Percentiles rank a stretch among this genome's conserved stretches.
These are phyloP conservation scores for Albula glossodonta DNA, from an alignment of 2,113 vertebrate species.

Conservation along the genomic window DNA sequence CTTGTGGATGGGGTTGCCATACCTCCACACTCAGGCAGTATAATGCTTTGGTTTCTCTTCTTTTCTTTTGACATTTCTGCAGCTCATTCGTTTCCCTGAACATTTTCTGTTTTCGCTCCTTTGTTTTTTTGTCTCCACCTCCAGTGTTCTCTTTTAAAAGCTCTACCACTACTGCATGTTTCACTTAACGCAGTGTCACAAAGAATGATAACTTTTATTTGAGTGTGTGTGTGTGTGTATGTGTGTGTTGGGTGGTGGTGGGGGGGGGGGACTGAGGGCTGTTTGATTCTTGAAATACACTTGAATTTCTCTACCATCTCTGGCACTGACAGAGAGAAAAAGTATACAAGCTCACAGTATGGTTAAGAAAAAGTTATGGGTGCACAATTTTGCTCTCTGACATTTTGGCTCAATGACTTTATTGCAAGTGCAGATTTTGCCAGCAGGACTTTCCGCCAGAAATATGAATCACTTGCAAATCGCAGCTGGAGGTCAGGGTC, in stretches of 20 bases:
- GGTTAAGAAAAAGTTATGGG: neutral
- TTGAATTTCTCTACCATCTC: neutral
- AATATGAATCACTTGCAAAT: conserved; percentile 14
- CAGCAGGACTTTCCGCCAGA: conserved; percentile 9
- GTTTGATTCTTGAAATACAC: neutral
- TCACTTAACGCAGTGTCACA: neutral
- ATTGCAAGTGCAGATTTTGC: neutral
- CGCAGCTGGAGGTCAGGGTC: conserved; percentile 18
- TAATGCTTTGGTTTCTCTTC: neutral
- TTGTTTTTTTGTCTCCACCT: neutral
- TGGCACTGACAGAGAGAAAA: neutral
- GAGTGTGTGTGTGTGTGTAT: too few relatives aligned
- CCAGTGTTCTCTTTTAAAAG: neutral
- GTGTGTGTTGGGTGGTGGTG: neutral
- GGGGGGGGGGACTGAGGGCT: neutral
- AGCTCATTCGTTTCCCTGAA: neutral
- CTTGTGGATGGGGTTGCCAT: neutral
- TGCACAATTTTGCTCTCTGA: neutral
- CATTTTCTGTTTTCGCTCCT: neutral
- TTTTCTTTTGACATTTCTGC: neutral
- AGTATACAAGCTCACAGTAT: neutral
- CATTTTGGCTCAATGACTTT: conserved; percentile 9
- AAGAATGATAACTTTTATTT: neutral
- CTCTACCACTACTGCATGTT: neutral
- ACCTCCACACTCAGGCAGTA: neutral